Conservation (phyloP, 2,797 vertebrate genomes). For the Perodicticus potto region DNA sequence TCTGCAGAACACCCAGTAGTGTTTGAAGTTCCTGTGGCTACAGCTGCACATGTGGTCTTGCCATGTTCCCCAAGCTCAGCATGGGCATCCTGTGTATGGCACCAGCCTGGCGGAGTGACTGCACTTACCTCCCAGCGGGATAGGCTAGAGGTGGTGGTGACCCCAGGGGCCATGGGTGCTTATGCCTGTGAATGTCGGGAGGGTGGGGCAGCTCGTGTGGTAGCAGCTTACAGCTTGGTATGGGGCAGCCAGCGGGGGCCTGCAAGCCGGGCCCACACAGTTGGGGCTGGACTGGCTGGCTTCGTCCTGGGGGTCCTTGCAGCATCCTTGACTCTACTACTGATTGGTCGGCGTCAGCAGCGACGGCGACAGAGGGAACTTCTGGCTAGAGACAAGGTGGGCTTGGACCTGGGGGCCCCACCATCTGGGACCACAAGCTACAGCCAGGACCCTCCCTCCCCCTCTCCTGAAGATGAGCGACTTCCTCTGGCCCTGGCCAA, state of each 20-base stretch:
- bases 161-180: slow-evolving; percentile 87
- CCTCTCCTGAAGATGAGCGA: slow-evolving; percentile 91
- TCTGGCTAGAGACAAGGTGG: slow-evolving; percentile 89
- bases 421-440: slow-evolving; percentile 89
- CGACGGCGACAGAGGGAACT: slow-evolving; percentile 88
- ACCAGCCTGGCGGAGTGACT: slow-evolving; percentile 86
- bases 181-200: slow-evolving; percentile 92
- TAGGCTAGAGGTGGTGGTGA: slow-evolving; percentile 90
- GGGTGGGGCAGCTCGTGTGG: slow-evolving; percentile 87
- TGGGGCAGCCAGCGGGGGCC: slow-evolving; percentile 68
- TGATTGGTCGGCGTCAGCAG: slow-evolving; percentile 77
- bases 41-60: slow-evolving; percentile 89
- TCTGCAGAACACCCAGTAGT: slow-evolving; percentile 70
- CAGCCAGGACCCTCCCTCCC: slow-evolving; percentile 90
- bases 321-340: slow-evolving; percentile 78
- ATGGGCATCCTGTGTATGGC: slow-evolving; percentile 90
- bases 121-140: slow-evolving; percentile 88
- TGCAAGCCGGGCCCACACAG: slow-evolving; percentile 82
- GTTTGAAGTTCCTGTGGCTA: slow-evolving; percentile 88
- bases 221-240: slow-evolving; percentile 90
- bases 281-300: slow-evolving; percentile 81
- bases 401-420: slow-evolving; percentile 82
- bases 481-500: slow-evolving; percentile 91
- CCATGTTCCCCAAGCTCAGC: slow-evolving; percentile 91
- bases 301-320: slow-evolving; percentile 88